These are phyloP conservation scores for Cosmopolites sordidus DNA, from an alignment of 2,888 invertebrate species.

Conservation along the genomic window DNA sequence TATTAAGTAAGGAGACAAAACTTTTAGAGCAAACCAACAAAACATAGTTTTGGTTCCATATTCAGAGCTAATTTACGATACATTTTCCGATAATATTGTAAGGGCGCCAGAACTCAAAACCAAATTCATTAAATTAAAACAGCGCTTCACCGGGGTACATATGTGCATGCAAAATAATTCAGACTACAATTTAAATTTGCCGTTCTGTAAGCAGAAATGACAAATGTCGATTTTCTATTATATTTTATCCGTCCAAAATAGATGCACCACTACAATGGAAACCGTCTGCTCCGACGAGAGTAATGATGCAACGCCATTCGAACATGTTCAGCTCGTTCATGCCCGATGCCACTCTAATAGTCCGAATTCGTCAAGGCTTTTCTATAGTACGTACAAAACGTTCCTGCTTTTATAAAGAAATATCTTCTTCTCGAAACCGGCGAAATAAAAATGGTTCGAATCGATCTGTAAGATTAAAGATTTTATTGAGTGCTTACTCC, in stretches of 20 bases:
- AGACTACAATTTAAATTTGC: neutral
- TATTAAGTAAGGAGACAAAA: no score
- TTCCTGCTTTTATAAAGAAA: neutral
- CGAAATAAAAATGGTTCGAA: no score
- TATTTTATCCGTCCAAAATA: slow-evolving; percentile 1
- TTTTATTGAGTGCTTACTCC: no score
- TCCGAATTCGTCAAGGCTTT: neutral
- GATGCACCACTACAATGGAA: neutral
- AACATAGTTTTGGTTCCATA: no score
- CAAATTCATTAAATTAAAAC: no score
- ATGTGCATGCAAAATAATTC: neutral
- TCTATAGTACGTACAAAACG: neutral
- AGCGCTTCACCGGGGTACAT: no score
- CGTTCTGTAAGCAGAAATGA: neutral
- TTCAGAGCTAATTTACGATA: no score
- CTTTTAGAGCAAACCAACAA: no score
- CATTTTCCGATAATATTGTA: no score
- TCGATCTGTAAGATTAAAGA: no score
- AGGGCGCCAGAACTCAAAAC: no score
- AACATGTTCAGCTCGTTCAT: neutral
- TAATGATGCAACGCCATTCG: neutral
- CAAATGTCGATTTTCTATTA: neutral
- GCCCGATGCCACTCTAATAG: neutral
- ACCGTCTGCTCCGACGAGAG: neutral
- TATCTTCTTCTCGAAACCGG: no score